Percentiles rank a stretch among this genome's conserved stretches.
phyloP scores from a whole-genome alignment of 2,797 vertebrate species.

The Avahi laniger region DNA sequence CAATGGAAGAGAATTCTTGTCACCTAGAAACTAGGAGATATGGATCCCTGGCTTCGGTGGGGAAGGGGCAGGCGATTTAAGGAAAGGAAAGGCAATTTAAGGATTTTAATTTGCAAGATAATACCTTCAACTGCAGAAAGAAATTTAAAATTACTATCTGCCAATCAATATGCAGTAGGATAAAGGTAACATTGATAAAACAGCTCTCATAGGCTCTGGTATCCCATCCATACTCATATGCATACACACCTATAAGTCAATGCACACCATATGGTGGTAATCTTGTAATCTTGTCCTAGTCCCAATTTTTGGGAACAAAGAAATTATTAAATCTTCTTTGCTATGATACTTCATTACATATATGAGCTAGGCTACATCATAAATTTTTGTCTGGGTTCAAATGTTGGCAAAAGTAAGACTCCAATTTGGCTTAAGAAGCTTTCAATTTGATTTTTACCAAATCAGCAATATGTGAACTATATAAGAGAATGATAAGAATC shows the following conservation, averaged over 20 bases:
- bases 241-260: not conserved
- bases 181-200: not conserved
- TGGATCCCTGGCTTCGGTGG: not conserved
- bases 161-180: not conserved
- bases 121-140: not conserved
- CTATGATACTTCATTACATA: not conserved
- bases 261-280: not conserved
- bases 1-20: not conserved
- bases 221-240: not conserved
- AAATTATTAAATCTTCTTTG: not conserved
- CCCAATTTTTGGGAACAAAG: not conserved
- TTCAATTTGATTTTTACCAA: constrained; percentile 11
- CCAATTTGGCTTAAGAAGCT: not conserved
- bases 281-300: not conserved
- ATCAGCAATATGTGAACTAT: not conserved
- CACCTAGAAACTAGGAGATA: not conserved
- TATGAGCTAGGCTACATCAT: not conserved
- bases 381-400: not conserved
- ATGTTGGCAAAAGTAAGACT: not conserved
- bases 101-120: not conserved
- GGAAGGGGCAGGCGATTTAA: not conserved
- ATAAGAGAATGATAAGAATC: not conserved
- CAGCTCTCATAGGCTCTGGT: not conserved
- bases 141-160: not conserved
- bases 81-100: not conserved